Conservation (phyloP, 2,113 vertebrate genomes). For the Crotalus tigris region DNA sequence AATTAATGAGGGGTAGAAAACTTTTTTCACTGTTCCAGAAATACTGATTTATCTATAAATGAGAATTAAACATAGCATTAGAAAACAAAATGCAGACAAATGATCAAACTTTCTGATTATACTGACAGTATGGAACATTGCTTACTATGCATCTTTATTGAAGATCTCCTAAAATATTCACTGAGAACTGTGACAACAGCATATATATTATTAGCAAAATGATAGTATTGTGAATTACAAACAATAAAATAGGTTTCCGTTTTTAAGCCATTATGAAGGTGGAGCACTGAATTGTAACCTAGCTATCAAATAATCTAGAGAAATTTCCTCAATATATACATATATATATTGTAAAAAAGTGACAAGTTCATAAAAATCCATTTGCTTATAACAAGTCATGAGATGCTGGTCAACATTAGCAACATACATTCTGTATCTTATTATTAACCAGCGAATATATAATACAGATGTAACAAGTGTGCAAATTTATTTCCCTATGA, state of each 20-base stretch:
- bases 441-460: not conserved
- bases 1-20: slow-evolving; percentile 11
- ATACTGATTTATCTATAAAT: not conserved
- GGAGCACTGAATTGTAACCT: not conserved
- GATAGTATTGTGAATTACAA: slow-evolving; percentile 53
- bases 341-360: slow-evolving; percentile 24
- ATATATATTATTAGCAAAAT: slow-evolving; percentile 40
- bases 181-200: slow-evolving; percentile 43
- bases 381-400: not conserved
- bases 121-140: not conserved
- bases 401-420: not conserved
- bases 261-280: slow-evolving; percentile 9
- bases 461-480: not conserved
- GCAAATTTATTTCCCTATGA: not conserved
- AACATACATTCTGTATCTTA: not conserved
- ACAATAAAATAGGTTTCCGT: not conserved
- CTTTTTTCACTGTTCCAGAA: not conserved
- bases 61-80: not conserved
- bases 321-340: slow-evolving; percentile 1
- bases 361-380: slow-evolving; percentile 30
- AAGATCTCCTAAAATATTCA: slow-evolving; percentile 3
- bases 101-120: not conserved
- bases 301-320: not conserved
- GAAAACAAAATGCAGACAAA: slow-evolving; percentile 7
- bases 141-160: slow-evolving; percentile 3